Evolutionary conservation across 1,140 invertebrate genomes (phyloP), one percentile per base, ranked within the genome.

Genomic region (Chrysopa pallens): DNA sequence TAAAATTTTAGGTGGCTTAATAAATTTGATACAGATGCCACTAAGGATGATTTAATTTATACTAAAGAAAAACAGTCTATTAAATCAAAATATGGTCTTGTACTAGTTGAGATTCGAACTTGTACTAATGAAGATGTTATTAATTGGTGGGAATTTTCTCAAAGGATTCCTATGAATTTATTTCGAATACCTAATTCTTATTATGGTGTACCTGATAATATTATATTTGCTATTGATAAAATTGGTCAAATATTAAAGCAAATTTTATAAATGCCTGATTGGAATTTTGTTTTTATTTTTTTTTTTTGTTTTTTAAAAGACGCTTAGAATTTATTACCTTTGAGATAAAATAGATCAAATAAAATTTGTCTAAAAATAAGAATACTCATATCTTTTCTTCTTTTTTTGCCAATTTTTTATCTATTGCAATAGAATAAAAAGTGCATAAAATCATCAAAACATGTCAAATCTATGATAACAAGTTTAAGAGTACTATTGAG

Each of bases 81-180:
- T 17, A 70, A 67, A 49, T 76, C 76, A 6, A 67, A 66, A 17
- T 62, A 61, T 49, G 78, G 78, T n/a, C 64, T 84, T 38, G 62
- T 74, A 48, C 69, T 82, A 33, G 67, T 82, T 29, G 78, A 84
- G 64, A 63, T 84, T 35, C 62, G 79, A 48, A 69, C 70, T 46
- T 67, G 70, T 35, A 63, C 69, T 27, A 70, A 70, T 45, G 69
- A 71, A 36, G 61, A 69, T 58, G 74, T 79, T 23, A 59, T 76
- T 45, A 65, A 72, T 51, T 73, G 73, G 44, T 80, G 78, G 69
- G 72, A 76, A 52, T 81, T 80, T 52, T 63, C 63, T 8, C 65
- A 67, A 42, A 54, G 57, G 39, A 57, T 67, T 33, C 61, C 67
- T 15, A 69, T 70, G 57, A 68, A 68, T 51, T 63, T 65, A 51